Base-by-base conservation (phyloP, 2,797 vertebrate genomes). In the Mormyrus proboscirostris region DNA sequence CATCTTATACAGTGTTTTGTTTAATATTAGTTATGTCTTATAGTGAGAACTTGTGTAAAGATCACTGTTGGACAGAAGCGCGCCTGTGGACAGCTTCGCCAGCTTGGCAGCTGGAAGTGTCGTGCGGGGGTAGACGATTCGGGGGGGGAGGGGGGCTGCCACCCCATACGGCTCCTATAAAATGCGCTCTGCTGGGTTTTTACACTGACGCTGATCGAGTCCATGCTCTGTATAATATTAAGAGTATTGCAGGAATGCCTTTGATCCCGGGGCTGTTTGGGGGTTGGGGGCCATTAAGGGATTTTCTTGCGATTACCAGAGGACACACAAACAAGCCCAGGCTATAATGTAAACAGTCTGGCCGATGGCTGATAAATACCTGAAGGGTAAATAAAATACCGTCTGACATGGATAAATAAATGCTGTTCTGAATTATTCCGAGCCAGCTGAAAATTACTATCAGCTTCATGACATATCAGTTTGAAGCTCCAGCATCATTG, bases 181-280 rank as follows among this genome's bases (percentile, higher is more conserved):
- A 76, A 89, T 22, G 86, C 86, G 51, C 49, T 59, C 88, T 91
- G 91, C 22, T 76, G 22, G 89, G 76, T 89, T 92, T 86, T 69
- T 69, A 91, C 90, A 88, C 92, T 76, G 50, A 88, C 82, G 86
- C 62, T 89, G 53, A 89, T 51, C 53, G 49, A 41, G 62, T 62
- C 59, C 51, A 59, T 69, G 29, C 41, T 69, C 89, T 90, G 53
- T 89, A 90, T 85, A 90, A 89, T 88, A 88, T 91, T 88, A 84
- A 49, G 47, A 29, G 88, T 57, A 47, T 87, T 3, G 50, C 38
- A 79, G 86, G 90, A 93, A 91, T 92, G 90, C 79, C 89, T 93
- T 91, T 93, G 90, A 92, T 90, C 88, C 87, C 25, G 49, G 16
- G 53, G 19, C 69, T 90, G 87, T 90, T 89, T 83, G 49, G 76